Conservation (phyloP, 2,797 vertebrate species). For the Tenualosa thibaudeaui region DNA sequence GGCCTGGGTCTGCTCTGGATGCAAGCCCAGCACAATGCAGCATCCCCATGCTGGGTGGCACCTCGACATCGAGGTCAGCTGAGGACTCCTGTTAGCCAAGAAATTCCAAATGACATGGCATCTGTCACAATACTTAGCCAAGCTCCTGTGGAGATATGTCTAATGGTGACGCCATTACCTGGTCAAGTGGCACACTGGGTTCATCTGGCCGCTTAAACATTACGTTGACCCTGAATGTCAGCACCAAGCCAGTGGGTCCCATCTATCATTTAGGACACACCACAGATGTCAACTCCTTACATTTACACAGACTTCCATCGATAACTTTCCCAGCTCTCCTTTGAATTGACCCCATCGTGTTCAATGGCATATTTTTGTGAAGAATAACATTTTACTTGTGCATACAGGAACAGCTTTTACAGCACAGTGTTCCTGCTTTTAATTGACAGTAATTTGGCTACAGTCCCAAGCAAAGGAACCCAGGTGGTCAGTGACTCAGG, state of each 20-base stretch:
- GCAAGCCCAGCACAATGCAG: not conserved
- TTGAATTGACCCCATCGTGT: not conserved
- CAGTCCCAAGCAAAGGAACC: not conserved
- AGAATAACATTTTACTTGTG: not conserved
- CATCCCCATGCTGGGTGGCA: slow-evolving; percentile 36
- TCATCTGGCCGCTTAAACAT: not conserved
- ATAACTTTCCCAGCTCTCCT: not conserved
- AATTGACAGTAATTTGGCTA: not conserved
- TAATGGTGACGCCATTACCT: not conserved
- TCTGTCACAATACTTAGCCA: slow-evolving; percentile 52
- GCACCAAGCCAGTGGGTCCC: not conserved
- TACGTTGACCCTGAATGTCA: not conserved
- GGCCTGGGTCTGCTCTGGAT: not conserved
- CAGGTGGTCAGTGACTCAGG: slow-evolving; percentile 2
- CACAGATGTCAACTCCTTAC: slow-evolving; percentile 10
- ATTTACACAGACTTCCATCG: not conserved
- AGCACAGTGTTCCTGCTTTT: not conserved
- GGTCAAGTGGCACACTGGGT: not conserved
- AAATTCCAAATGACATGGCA: slow-evolving; percentile 46
- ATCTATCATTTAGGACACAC: not conserved
- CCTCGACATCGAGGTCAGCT: slow-evolving; percentile 36
- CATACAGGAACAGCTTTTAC: not conserved
- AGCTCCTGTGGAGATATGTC: slow-evolving; percentile 34
- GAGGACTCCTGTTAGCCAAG: slow-evolving; percentile 30
- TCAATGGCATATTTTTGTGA: not conserved